Evolutionary conservation across 2,888 invertebrate genomes (phyloP).

Genomic region (Agrochola litura): DNA sequence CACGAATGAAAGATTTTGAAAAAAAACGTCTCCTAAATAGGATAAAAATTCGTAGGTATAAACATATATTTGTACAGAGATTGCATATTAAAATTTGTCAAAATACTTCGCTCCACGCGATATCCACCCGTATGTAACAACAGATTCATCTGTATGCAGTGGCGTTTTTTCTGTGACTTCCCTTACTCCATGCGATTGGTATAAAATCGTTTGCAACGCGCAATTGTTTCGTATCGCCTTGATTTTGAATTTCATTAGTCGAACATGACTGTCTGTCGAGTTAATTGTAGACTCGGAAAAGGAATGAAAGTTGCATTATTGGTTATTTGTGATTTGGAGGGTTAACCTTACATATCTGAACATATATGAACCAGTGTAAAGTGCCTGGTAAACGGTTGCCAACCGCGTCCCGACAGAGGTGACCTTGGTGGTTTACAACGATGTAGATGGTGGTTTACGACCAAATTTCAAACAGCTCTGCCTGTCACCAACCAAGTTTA

Average conservation of each 20-base stretch:
- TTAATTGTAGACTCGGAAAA: constrained; percentile 49
- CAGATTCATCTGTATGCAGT: constrained; percentile 86
- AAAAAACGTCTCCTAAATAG: too few relatives aligned
- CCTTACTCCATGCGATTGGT: constrained; percentile 80
- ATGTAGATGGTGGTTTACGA: too few relatives aligned
- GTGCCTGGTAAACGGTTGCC: too few relatives aligned
- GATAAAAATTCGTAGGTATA: too few relatives aligned
- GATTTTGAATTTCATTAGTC: constrained; percentile 87
- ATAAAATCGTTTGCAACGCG: constrained; percentile 82
- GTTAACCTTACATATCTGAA: background rate
- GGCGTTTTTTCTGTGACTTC: constrained; percentile 83
- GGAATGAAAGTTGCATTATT: constrained; percentile 11
- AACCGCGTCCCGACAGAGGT: too few relatives aligned
- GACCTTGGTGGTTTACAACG: too few relatives aligned
- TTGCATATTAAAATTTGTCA: too few relatives aligned
- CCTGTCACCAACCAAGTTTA: too few relatives aligned
- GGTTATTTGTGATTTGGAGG: background rate
- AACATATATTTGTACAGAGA: too few relatives aligned
- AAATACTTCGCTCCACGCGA: constrained; percentile 33
- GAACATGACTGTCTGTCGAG: constrained; percentile 63
- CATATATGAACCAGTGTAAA: too few relatives aligned
- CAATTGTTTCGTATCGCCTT: constrained; percentile 84
- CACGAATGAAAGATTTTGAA: too few relatives aligned
- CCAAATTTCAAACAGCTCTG: too few relatives aligned
- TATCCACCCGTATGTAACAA: constrained; percentile 67